These are phyloP conservation scores for Microctenopoma stevenorrisi DNA, from an alignment of 2,797 vertebrate species.

Conservation along the genomic window DNA sequence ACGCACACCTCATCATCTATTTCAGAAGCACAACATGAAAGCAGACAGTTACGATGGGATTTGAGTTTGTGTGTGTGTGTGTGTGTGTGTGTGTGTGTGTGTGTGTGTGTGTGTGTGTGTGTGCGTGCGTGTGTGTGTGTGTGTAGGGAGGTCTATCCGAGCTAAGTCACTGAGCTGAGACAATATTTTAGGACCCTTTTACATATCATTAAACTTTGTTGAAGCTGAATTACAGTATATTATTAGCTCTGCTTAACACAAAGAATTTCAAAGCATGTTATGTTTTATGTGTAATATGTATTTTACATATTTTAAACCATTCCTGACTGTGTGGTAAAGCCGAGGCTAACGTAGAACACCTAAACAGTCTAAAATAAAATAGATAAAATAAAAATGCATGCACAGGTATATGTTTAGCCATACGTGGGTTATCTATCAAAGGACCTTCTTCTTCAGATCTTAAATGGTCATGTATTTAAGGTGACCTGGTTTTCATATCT, in stretches of 20 bases:
- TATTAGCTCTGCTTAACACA: conserved; percentile 33
- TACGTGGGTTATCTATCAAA: background rate
- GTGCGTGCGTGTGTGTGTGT: conserved; percentile 10
- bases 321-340: background rate
- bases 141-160: conserved; percentile 8
- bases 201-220: conserved; percentile 58
- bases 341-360: background rate
- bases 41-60: conserved; percentile 64
- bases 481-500: background rate
- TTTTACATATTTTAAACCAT: background rate
- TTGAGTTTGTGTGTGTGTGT: conserved; percentile 27
- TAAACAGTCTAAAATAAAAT: conserved; percentile 5
- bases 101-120: conserved; percentile 7
- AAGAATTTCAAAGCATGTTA: conserved; percentile 8
- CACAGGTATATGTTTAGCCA: background rate
- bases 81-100: conserved; percentile 4
- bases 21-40: conserved; percentile 73
- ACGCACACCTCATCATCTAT: conserved; percentile 60
- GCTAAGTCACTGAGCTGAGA: conserved; percentile 51
- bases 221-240: conserved; percentile 25
- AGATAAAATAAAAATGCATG: too few relatives aligned
- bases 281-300: background rate
- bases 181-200: conserved; percentile 61
- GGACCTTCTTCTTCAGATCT: background rate
- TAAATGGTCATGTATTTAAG: background rate